A percentile compares a stretch with the other conserved stretches of the same genome.
These are phyloP conservation scores for Halcyon senegalensis DNA, from an alignment of 2,113 vertebrate species.

Conservation along the genomic window DNA sequence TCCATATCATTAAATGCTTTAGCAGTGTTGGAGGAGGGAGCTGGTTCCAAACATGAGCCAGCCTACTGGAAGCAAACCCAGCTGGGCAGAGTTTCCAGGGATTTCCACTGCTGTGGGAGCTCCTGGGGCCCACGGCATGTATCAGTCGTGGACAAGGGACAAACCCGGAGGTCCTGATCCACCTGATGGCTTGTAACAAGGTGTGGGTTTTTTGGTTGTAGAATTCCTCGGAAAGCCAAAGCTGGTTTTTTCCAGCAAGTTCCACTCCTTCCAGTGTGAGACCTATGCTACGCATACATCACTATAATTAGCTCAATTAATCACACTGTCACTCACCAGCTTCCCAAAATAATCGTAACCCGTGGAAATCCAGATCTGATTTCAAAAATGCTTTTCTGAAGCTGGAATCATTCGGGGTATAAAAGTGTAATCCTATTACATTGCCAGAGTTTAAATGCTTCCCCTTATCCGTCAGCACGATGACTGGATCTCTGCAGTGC, in stretches of 20 bases:
- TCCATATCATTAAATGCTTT: fast-evolving
- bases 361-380: not conserved
- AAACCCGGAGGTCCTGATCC: not conserved
- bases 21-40: not conserved
- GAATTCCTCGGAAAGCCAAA: not conserved
- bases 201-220: not conserved
- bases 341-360: constrained; percentile 31
- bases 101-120: not conserved
- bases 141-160: fast-evolving
- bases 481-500: not conserved
- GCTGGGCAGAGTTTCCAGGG: not conserved
- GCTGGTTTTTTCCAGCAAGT: not conserved
- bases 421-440: not conserved
- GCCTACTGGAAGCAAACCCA: not conserved
- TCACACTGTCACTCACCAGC: not conserved
- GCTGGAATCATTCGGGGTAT: not conserved
- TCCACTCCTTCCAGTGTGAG: not conserved
- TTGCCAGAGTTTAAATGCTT: not conserved
- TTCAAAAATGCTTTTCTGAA: not conserved
- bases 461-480: not conserved
- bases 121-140: fast-evolving
- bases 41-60: fast-evolving
- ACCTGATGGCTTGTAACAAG: not conserved
- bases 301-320: not conserved
- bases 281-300: fast-evolving